Percentiles rank a stretch among this genome's conserved stretches.
Evolutionary conservation across 2,113 vertebrate species (phyloP).

Genomic region (Syngnathus typhle): DNA sequence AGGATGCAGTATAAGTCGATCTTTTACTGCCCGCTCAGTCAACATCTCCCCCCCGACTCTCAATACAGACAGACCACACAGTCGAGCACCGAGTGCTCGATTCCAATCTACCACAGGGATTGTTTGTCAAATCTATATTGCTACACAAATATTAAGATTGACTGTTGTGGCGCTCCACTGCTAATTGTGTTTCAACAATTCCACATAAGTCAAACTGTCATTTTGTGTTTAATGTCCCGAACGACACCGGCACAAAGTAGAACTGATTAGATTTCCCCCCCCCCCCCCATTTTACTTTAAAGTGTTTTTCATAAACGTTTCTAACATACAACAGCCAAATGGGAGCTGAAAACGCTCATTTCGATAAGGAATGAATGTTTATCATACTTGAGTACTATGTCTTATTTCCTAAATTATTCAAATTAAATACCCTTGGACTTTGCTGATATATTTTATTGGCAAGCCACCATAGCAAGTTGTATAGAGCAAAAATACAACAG

Average conservation of each 20-base stretch:
- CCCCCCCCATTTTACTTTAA: not conserved
- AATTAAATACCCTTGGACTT: not conserved
- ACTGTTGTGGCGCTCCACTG: not conserved
- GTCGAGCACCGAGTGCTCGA: too few species aligned
- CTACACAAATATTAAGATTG: not conserved
- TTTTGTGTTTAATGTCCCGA: not conserved
- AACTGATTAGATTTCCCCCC: not conserved
- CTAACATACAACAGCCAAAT: not conserved
- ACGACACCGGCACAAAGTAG: not conserved
- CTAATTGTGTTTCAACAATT: not conserved
- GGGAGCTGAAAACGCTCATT: not conserved
- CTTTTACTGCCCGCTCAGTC: too few species aligned
- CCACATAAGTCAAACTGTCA: not conserved
- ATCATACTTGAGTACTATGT: not conserved
- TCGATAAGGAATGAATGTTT: not conserved
- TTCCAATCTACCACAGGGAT: too few species aligned
- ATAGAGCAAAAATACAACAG: too few species aligned
- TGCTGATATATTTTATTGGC: not conserved
- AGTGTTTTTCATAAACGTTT: not conserved
- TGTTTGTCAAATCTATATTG: not conserved
- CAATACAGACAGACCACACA: too few species aligned
- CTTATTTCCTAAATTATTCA: not conserved
- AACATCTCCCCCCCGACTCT: too few species aligned
- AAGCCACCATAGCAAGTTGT: not conserved
- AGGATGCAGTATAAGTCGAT: too few species aligned